Evolutionary conservation across 2,113 vertebrate genomes (phyloP), one percentile per base, ranked within the genome.

Genomic region (Apodemus speciosus): DNA sequence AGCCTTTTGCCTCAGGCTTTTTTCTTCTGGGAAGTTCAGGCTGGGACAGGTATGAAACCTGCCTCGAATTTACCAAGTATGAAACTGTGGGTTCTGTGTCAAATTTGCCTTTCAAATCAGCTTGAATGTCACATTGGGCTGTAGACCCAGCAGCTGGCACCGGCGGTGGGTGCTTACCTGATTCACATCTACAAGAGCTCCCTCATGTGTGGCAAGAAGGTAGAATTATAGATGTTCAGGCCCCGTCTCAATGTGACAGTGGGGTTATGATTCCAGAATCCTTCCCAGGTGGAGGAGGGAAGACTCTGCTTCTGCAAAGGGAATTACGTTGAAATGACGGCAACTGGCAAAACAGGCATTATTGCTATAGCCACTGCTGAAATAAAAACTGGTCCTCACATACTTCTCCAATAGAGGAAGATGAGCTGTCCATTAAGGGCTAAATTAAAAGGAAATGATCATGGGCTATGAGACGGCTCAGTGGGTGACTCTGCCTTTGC

Each of bases 311-410:
- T 92, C 60, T 40, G 46, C 51, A 77, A 62, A 88, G 60, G 21
- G 49, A 89, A 89, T 76, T 25, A n/a, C 23, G 32, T 21, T 92
- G 76, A 58, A 72, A 81, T 86, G 92, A 90, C 51, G 77, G 68
- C 10, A 83, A 38, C 2, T 35, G 49, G 79, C 75, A 77, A 93
- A 90, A 80, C 58, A 86, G 85, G 90, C 86, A 20, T 30, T 80
- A 89, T 93, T 87, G 79, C 96, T 93, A 32, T 89, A 64, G 89
- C 86, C 91, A 53, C 92, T 86, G 43, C 72, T 23, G 69, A 93
- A 64, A 84, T 64, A 21, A 56, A 87, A 85, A 88, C 21, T 1
- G 13, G 91, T 62, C 46, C 60, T 40, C 58, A 92, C 73, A 89
- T 60, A 89, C 81, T 76, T 90, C 56, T 49, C 35, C 84, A 73